These are phyloP conservation scores for Poeciliopsis paucimaculata DNA, from an alignment of 2,797 vertebrate species.

Conservation along the genomic window DNA sequence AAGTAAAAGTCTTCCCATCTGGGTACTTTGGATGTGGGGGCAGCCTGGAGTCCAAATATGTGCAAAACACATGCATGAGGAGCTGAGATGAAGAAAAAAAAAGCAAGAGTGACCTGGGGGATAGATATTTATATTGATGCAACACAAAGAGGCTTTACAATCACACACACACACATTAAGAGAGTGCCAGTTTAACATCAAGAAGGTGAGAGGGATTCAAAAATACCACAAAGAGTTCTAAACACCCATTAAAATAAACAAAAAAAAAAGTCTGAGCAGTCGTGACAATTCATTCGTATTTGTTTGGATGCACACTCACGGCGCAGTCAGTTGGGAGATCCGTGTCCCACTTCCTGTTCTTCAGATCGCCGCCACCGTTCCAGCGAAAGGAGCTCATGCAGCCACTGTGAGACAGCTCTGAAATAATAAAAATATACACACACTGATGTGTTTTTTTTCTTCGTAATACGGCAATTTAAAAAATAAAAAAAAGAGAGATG, in stretches of 20 bases:
- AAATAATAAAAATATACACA: constrained; percentile 7
- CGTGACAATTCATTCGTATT: neutral
- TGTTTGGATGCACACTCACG: constrained; percentile 78
- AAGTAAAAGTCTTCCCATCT: constrained; percentile 96
- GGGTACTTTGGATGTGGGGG: constrained; percentile 98
- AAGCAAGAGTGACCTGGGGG: neutral
- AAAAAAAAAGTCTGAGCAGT: neutral
- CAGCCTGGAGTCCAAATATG: constrained; percentile 94
- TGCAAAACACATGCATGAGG: constrained; percentile 94
- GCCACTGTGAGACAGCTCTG: constrained; percentile 95
- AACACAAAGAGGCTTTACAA: neutral
- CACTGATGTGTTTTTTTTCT: too few species aligned
- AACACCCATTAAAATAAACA: neutral
- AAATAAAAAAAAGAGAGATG: neutral
- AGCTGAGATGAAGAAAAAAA: constrained; percentile 78
- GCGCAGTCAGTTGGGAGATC: constrained; percentile 95
- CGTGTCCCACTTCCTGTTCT: constrained; percentile 95
- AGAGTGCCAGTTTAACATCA: neutral
- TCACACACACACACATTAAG: neutral
- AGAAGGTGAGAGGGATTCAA: neutral
- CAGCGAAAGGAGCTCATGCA: constrained; percentile 98
- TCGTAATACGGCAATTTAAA: neutral
- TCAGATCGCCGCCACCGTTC: constrained; percentile 93
- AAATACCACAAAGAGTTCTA: neutral
- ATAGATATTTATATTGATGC: neutral